phyloP scores from a whole-genome alignment of 2,113 vertebrate genomes.

The Chlamydotis undulata region DNA sequence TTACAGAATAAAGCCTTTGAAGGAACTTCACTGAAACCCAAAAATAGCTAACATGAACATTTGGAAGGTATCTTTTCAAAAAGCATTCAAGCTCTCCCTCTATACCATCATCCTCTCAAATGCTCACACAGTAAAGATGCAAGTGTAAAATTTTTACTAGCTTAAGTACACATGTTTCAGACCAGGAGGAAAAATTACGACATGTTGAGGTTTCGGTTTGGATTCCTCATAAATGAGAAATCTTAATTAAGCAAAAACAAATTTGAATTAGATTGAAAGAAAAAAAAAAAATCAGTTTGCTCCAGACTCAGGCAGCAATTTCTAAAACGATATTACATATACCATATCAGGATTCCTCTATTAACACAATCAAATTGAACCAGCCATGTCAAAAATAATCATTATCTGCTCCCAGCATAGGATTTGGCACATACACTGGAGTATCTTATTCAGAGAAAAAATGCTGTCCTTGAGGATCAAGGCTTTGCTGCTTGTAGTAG shows the following conservation, averaged over 20 bases:
- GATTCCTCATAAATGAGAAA: neutral
- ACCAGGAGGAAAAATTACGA: neutral
- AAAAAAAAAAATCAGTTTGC: neutral
- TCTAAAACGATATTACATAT: neutral
- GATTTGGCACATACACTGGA: neutral
- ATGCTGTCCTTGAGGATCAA: neutral
- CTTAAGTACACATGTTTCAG: neutral
- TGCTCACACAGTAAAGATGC: neutral
- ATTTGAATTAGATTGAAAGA: neutral
- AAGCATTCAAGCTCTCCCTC: neutral
- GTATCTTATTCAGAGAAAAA: neutral
- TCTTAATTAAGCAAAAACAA: slow-evolving; percentile 26
- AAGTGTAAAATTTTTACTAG: slow-evolving; percentile 23
- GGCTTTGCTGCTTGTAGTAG: neutral
- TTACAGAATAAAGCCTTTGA: neutral
- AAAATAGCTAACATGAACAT: neutral
- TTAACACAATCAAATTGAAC: neutral
- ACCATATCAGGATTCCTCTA: neutral
- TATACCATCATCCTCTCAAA: neutral
- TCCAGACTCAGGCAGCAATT: neutral
- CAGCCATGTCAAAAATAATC: neutral
- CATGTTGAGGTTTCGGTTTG: neutral
- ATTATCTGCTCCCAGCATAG: neutral
- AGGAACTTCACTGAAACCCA: neutral
- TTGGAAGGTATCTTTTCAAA: neutral